Evolutionary conservation across 2,113 vertebrate species (phyloP).

Genomic region (Pica pica): DNA sequence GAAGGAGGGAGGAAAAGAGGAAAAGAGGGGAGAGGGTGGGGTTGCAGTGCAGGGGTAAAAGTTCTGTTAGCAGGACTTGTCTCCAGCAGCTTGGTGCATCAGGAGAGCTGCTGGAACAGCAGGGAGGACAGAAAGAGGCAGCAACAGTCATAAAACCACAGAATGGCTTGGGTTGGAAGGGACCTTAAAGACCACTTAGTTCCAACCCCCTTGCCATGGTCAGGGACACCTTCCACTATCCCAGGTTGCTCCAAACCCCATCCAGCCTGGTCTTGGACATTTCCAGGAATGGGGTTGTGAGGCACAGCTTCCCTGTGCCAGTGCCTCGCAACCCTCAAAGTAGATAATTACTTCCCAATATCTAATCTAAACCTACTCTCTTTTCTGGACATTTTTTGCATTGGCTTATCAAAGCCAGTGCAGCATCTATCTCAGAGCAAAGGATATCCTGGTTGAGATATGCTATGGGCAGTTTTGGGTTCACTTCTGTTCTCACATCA

Average conservation of each 20-base stretch:
- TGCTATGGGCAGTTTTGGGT: neutral
- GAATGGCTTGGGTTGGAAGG: neutral
- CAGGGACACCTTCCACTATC: neutral
- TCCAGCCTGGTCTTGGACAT: neutral
- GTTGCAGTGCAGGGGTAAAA: fast-evolving
- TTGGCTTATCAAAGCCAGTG: neutral
- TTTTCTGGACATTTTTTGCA: neutral
- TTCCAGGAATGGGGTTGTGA: neutral
- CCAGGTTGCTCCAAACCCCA: neutral
- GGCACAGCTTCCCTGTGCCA: neutral
- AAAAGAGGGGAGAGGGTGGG: too few species aligned
- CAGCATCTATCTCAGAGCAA: neutral
- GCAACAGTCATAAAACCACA: too few species aligned
- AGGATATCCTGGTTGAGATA: neutral
- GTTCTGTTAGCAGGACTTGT: fast-evolving
- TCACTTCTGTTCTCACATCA: neutral
- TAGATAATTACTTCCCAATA: neutral
- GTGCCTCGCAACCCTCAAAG: neutral
- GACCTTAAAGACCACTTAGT: too few species aligned
- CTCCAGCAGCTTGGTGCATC: fast-evolving
- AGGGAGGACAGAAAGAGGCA: neutral
- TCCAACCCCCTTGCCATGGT: neutral
- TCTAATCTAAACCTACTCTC: neutral
- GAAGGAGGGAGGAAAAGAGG: fast-evolving
- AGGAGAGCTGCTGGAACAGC: neutral